phyloP scores from a whole-genome alignment of 1,140 invertebrate species.

The Lordiphosa clarofinis region DNA sequence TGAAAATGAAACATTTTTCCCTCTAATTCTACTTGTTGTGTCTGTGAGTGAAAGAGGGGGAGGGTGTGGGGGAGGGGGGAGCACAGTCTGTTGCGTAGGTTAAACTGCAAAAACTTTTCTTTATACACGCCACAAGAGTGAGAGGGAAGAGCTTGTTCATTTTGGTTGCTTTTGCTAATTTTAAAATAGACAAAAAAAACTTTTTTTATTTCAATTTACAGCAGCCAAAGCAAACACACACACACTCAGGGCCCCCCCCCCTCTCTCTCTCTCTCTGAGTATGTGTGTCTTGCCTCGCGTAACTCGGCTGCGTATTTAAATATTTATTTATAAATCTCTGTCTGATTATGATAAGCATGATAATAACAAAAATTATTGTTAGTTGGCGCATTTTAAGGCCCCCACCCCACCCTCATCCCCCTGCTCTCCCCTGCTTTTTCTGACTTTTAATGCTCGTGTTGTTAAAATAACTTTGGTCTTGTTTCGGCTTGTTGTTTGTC shows the following conservation, averaged over 20 bases:
- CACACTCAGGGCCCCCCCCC: constrained; percentile 36
- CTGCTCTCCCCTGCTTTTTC: constrained; percentile 12
- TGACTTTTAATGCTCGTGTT: constrained; percentile 9
- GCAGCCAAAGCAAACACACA: constrained; percentile 27
- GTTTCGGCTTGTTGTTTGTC: constrained; percentile 30
- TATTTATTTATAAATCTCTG: constrained; percentile 72
- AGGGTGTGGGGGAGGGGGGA: too few species aligned
- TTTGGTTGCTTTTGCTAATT: constrained; percentile 69
- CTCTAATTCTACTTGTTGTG: too few species aligned
- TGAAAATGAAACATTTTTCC: too few species aligned
- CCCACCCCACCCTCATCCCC: not conserved
- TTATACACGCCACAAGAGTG: constrained; percentile 18
- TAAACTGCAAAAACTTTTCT: constrained; percentile 50
- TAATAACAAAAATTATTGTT: constrained; percentile 63
- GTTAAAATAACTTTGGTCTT: constrained; percentile 58
- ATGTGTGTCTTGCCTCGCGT: constrained; percentile 36
- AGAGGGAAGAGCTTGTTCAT: constrained; percentile 38
- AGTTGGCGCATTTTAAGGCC: constrained; percentile 41
- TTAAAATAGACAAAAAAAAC: constrained; percentile 69
- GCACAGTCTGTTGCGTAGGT: constrained; percentile 15
- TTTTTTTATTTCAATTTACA: constrained; percentile 75
- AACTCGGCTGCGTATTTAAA: constrained; percentile 74
- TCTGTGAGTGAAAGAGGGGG: too few species aligned
- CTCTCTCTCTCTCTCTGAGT: not conserved
- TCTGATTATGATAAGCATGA: constrained; percentile 70